Evolutionary conservation across 1,140 invertebrate genomes (phyloP).

Genomic region (Coenobita brevimanus): DNA sequence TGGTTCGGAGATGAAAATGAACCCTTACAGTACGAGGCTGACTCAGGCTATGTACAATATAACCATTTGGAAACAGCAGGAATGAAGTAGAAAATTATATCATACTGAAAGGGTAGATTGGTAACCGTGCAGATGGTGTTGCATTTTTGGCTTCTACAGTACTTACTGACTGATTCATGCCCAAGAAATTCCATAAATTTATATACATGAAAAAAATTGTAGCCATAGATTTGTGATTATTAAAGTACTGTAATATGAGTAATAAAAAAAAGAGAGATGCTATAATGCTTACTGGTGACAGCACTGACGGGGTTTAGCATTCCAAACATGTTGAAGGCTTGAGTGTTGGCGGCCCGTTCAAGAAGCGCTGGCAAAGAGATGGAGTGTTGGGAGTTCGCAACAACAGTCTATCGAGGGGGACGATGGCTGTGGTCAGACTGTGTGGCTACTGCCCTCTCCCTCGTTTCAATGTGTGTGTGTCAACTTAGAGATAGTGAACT

Average conservation of each 20-base stretch:
- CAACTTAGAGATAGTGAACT: too few relatives aligned
- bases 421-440: background rate
- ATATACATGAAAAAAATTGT: too few relatives aligned
- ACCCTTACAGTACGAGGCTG: too few relatives aligned
- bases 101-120: too few relatives aligned
- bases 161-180: conserved; percentile 51
- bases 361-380: background rate
- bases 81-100: too few relatives aligned
- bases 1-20: too few relatives aligned
- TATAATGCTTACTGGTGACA: conserved; percentile 68
- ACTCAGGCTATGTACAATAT: too few relatives aligned
- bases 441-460: too few relatives aligned
- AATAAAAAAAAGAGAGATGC: background rate
- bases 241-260: background rate
- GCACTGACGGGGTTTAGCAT: conserved; percentile 69
- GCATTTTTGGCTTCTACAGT: conserved; percentile 1
- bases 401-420: background rate
- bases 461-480: too few relatives aligned
- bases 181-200: conserved; percentile 37
- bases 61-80: too few relatives aligned
- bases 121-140: too few relatives aligned
- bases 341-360: background rate
- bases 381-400: conserved; percentile 21
- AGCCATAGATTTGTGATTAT: conserved; percentile 4
- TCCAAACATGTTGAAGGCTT: conserved; percentile 67